These are phyloP conservation scores for Epinephelus cyanopodus DNA, from an alignment of 2,113 vertebrate species.

Conservation along the genomic window DNA sequence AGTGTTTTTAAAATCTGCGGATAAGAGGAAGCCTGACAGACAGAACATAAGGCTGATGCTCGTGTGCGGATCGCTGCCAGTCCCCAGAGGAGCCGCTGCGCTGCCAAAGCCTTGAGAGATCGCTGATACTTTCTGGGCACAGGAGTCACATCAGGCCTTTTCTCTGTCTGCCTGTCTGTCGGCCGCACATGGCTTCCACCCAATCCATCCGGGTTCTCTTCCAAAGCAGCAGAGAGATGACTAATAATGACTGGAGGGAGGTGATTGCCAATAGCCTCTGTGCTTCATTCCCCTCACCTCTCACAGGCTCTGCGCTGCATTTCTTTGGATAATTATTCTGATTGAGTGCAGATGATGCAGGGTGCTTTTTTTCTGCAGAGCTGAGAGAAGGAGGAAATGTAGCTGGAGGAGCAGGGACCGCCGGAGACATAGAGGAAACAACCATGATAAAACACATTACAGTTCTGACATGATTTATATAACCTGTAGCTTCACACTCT, in stretches of 20 bases:
- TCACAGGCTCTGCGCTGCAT: slow-evolving; percentile 62
- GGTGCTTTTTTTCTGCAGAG: slow-evolving; percentile 40
- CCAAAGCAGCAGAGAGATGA: slow-evolving; percentile 70
- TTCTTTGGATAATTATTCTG: slow-evolving; percentile 78
- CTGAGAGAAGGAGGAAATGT: slow-evolving; percentile 55
- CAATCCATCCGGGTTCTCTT: slow-evolving; percentile 49
- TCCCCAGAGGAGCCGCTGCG: slow-evolving; percentile 45
- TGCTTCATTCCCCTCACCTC: slow-evolving; percentile 74
- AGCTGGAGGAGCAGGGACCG: slow-evolving; percentile 65
- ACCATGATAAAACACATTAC: slow-evolving; percentile 59
- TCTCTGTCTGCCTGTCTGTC: slow-evolving; percentile 38
- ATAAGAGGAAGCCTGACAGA: slow-evolving; percentile 63
- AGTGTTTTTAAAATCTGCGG: slow-evolving; percentile 35
- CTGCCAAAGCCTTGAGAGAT: slow-evolving; percentile 59
- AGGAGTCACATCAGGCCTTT: slow-evolving; percentile 53
- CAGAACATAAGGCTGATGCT: slow-evolving; percentile 51
- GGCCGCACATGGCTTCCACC: slow-evolving; percentile 53
- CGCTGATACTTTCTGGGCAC: slow-evolving; percentile 60
- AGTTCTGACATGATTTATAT: slow-evolving; percentile 54
- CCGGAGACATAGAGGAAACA: slow-evolving; percentile 65
- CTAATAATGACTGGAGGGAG: slow-evolving; percentile 73
- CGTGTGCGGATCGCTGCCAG: slow-evolving; percentile 30
- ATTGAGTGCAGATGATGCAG: slow-evolving; percentile 79
- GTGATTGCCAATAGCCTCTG: slow-evolving; percentile 71
- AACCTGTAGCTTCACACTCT: slow-evolving; percentile 23